phyloP scores from a whole-genome alignment of 2,113 vertebrate species.

The Chlorocebus sabaeus region DNA sequence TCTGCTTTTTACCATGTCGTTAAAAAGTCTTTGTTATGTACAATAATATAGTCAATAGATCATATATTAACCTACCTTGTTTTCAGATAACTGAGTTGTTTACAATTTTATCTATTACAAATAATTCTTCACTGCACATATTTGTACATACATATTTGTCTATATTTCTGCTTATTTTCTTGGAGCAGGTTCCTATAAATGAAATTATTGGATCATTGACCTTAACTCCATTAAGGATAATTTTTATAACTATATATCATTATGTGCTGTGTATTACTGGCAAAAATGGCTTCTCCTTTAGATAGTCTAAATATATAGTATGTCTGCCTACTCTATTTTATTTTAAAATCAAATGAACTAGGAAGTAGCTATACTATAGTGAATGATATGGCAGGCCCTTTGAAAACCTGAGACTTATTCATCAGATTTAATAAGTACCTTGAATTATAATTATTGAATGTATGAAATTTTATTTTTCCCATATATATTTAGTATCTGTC shows the following conservation, averaged over 20 bases:
- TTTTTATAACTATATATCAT: not conserved
- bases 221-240: not conserved
- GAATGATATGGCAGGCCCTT: not conserved
- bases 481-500: not conserved
- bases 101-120: conserved; percentile 8
- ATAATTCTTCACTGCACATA: not conserved
- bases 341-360: not conserved
- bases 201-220: not conserved
- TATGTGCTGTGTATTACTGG: not conserved
- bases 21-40: not conserved
- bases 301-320: not conserved
- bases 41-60: not conserved
- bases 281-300: not conserved
- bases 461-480: conserved; percentile 33
- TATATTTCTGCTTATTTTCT: conserved; percentile 13
- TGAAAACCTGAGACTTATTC: not conserved
- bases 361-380: not conserved
- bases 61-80: not conserved
- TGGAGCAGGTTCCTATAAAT: not conserved
- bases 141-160: not conserved
- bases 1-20: not conserved
- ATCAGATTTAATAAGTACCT: conserved; percentile 28
- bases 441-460: conserved; percentile 40
- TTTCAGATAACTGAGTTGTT: conserved; percentile 27
- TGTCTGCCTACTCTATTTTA: not conserved